Conservation (phyloP, 2,888 invertebrate genomes). For the Achlya flavicornis region DNA sequence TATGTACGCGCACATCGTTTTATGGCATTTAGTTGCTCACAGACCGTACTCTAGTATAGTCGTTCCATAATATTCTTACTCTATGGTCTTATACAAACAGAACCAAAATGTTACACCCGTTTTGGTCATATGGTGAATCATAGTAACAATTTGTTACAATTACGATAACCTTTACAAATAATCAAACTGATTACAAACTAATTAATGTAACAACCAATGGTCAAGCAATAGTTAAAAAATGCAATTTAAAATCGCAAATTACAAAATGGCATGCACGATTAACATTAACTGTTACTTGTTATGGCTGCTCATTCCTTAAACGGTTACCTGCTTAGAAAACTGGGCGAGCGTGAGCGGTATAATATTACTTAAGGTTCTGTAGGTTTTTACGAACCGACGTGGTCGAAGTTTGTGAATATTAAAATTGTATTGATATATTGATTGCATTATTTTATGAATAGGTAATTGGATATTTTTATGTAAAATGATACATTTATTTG, state of each 20-base stretch:
- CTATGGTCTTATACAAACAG: too few species aligned
- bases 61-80: too few species aligned
- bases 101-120: too few species aligned
- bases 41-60: too few species aligned
- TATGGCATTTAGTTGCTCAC: too few species aligned
- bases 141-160: not conserved
- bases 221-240: slow-evolving; percentile 10
- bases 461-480: not conserved
- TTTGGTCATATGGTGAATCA: too few species aligned
- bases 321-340: slow-evolving; percentile 42
- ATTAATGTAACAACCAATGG: slow-evolving; percentile 1
- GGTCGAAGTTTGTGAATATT: not conserved
- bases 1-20: too few species aligned
- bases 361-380: not conserved
- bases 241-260: slow-evolving; percentile 36
- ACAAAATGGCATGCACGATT: slow-evolving; percentile 43
- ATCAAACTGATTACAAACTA: not conserved
- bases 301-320: slow-evolving; percentile 45
- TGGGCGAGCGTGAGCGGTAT: not conserved
- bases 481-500: too few species aligned
- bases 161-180: not conserved
- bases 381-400: not conserved
- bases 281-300: slow-evolving; percentile 30
- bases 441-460: not conserved
- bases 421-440: not conserved